phyloP scores from a whole-genome alignment of 2,888 invertebrate genomes.

The Dyspetes luteomarginatus region DNA sequence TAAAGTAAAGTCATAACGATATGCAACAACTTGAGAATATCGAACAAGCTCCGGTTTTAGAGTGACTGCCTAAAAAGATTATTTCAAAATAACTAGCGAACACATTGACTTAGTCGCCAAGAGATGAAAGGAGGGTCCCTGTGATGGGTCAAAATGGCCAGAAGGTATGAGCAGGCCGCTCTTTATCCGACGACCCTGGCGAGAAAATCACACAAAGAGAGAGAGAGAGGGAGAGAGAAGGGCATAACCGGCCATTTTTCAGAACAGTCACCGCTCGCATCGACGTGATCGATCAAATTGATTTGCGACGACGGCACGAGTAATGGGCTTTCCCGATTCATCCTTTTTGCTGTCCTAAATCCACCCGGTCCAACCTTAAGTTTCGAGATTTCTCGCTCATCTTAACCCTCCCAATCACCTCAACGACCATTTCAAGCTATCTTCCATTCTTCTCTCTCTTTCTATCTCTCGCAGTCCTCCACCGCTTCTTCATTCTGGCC shows the following conservation, averaged over 20 bases:
- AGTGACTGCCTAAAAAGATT: too few relatives aligned
- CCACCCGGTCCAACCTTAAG: constrained; percentile 19
- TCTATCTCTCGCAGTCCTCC: background rate
- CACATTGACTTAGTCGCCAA: too few relatives aligned
- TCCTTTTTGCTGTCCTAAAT: constrained; percentile 26
- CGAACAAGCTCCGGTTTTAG: too few relatives aligned
- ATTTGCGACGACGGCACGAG: constrained; percentile 37
- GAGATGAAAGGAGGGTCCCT: too few relatives aligned
- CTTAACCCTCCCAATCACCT: background rate
- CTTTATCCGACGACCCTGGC: constrained; percentile 5
- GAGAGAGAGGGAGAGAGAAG: constrained; percentile 13
- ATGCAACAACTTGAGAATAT: too few relatives aligned
- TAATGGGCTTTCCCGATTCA: constrained; percentile 17
- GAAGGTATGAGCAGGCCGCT: background rate
- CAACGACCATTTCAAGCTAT: background rate
- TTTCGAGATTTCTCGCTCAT: constrained; percentile 21
- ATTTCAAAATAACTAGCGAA: too few relatives aligned
- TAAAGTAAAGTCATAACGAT: too few relatives aligned
- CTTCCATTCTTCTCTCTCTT: background rate
- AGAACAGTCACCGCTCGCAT: constrained; percentile 7
- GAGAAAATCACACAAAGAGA: constrained; percentile 1
- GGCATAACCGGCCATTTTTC: constrained; percentile 28
- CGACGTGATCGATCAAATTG: constrained; percentile 43
- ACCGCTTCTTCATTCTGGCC: background rate
- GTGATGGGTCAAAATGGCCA: too few relatives aligned